These are phyloP conservation scores for Phorcus lineatus DNA, from an alignment of 2,888 invertebrate species.

Conservation along the genomic window DNA sequence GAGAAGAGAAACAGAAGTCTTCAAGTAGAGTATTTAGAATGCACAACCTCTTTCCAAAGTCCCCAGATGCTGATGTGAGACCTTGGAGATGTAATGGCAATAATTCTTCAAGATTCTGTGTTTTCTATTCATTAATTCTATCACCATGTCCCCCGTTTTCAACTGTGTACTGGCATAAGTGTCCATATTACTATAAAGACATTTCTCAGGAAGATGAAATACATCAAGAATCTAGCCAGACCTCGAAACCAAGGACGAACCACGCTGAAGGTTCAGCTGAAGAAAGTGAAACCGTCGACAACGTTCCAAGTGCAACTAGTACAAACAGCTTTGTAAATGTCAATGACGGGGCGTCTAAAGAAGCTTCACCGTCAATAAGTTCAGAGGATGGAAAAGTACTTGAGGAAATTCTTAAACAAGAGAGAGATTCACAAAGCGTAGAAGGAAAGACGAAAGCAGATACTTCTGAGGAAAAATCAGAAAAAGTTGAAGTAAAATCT, in stretches of 20 bases:
- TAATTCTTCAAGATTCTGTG: conserved; percentile 27
- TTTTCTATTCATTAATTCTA: conserved; percentile 29
- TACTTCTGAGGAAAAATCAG: background rate
- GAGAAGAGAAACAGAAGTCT: background rate
- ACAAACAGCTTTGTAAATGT: no score
- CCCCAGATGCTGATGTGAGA: background rate
- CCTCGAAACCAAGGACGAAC: no score
- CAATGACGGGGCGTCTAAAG: no score
- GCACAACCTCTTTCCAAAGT: conserved; percentile 16
- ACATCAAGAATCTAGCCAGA: no score
- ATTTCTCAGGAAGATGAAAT: background rate
- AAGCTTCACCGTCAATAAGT: background rate
- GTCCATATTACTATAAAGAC: conserved; percentile 19
- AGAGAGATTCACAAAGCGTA: background rate
- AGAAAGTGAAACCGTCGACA: no score
- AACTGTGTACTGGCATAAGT: conserved; percentile 36
- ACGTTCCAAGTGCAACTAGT: no score
- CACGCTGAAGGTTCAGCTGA: no score
- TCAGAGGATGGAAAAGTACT: background rate
- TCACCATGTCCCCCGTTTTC: conserved; percentile 45
- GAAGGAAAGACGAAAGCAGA: conserved; percentile 20
- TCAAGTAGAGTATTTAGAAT: background rate
- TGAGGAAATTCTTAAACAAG: background rate
- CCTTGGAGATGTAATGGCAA: conserved; percentile 29
- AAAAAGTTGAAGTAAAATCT: background rate